Evolutionary conservation across 2,797 vertebrate species (phyloP).

Genomic region (Acropternis orthonyx): DNA sequence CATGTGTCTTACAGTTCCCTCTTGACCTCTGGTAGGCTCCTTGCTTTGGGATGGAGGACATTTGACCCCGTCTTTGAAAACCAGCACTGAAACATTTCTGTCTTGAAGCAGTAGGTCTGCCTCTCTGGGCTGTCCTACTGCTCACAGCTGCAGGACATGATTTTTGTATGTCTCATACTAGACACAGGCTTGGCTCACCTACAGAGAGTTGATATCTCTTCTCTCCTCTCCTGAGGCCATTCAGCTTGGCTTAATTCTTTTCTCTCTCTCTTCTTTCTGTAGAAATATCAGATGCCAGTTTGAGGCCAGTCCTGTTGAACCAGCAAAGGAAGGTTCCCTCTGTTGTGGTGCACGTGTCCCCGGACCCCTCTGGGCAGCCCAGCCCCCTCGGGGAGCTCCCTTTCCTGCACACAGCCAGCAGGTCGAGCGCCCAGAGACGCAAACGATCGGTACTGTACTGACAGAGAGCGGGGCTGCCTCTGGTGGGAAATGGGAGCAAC

Average conservation of each 20-base stretch:
- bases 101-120: not conserved
- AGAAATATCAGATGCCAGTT: conserved; percentile 15
- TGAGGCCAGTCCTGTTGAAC: not conserved
- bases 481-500: not conserved
- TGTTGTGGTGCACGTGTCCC: not conserved
- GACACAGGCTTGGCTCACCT: not conserved
- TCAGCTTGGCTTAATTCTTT: not conserved
- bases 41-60: not conserved
- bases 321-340: not conserved
- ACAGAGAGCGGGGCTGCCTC: accelerated
- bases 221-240: not conserved
- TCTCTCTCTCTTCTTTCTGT: not conserved
- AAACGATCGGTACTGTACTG: conserved; percentile 5
- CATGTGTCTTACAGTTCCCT: not conserved
- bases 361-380: not conserved
- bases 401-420: not conserved
- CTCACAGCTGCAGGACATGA: not conserved
- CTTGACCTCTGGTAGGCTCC: not conserved
- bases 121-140: not conserved
- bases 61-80: not conserved
- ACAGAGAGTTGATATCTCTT: not conserved
- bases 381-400: not conserved
- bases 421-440: conserved; percentile 23
- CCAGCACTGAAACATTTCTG: not conserved
- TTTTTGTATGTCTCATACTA: not conserved